Percentiles rank a stretch among this genome's conserved stretches.
Evolutionary conservation across 2,113 vertebrate species (phyloP).

Genomic region (Beaufortia kweichowensis): DNA sequence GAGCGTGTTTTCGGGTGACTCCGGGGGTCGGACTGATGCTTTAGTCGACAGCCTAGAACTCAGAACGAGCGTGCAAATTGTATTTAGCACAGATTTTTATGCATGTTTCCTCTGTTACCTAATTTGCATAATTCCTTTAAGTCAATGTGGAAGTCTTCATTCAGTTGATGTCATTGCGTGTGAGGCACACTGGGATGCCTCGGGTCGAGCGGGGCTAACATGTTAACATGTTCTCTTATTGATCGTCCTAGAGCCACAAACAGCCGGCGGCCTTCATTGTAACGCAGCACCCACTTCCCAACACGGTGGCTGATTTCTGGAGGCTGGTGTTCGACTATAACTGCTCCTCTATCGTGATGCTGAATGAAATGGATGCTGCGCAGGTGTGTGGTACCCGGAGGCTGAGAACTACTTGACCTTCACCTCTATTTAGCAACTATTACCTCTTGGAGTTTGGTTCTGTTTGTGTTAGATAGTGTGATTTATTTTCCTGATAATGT

Average conservation of each 20-base stretch:
- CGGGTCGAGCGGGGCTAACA: neutral
- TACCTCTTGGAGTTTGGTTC: neutral
- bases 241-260: conserved; percentile 87
- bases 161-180: neutral
- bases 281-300: conserved; percentile 95
- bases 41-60: too few species aligned
- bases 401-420: conserved; percentile 7
- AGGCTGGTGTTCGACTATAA: conserved; percentile 98
- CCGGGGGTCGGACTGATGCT: too few species aligned
- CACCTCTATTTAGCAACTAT: neutral
- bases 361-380: conserved; percentile 94
- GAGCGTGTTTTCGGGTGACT: neutral
- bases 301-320: conserved; percentile 96
- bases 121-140: too few species aligned
- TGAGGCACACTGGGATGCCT: conserved; percentile 6
- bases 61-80: too few species aligned
- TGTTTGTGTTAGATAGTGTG: neutral
- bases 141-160: neutral
- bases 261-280: conserved; percentile 97
- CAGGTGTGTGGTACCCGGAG: conserved; percentile 74
- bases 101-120: neutral
- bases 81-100: too few species aligned
- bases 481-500: neutral
- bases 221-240: conserved; percentile 33
- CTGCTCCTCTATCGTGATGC: conserved; percentile 96